These are phyloP conservation scores for human (Homo sapiens) DNA, from an alignment of 2,113 vertebrate genomes.

Conservation along the genomic window GRCh38 chr5:153827001-153827500, in stretches of 20 bases:
- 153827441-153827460: neutral
- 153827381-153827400: neutral
- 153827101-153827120: neutral
- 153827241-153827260: neutral
- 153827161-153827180: neutral
- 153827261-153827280: neutral
- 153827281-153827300: neutral
- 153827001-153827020: neutral
- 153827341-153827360: neutral
- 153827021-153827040: neutral
- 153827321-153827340: neutral
- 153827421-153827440: neutral
- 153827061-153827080: neutral
- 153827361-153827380: neutral
- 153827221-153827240: neutral
- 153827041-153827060: neutral
- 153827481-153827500: neutral
- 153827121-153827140: neutral
- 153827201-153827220: neutral
- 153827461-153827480: neutral
- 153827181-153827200: neutral
- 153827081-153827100: neutral
- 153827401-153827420: neutral
- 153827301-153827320: neutral
- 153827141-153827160: neutral